Evolutionary conservation across 2,113 vertebrate genomes (phyloP), one percentile per base, ranked within the genome.

Genomic region (Monopterus albus): DNA sequence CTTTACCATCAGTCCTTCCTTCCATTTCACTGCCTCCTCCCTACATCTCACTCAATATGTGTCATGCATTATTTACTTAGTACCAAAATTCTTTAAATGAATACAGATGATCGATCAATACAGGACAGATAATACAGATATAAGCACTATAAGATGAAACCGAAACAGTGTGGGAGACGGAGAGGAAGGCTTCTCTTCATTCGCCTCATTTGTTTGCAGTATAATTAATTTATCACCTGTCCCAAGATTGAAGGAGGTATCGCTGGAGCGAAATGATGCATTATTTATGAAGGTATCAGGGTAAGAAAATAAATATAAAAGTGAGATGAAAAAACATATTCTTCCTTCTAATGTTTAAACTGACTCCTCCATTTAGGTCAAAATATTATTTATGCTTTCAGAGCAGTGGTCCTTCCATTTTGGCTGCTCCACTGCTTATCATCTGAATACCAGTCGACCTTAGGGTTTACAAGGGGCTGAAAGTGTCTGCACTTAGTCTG

Each of bases 201-300:
- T 61, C 4, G 33, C 7, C 46, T 80, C 20, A 57, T 84, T 56
- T 78, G 72, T 77, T 68, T 68, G 35, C 12, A 1, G 53, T 61
- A 65, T 87, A 78, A 89, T 90, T 88, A 80, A 91, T 88, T 82
- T 43, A 88, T 85, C 71, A 74, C 17, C 40, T 63, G 63, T 78
- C 51, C 69, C 51, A 23, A 61, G 52, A 86, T 63, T 65, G 21
- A 72, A 49, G 73, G 47, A 81, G 50, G 72, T 60, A 74, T 56
- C 61, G 58, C 61, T 42, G 21, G 45, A 69, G 40, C 69, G 39
- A 67, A 42, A 51, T 78, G 25, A 66, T 89, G 71, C 35, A 87
- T 88, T 76, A 91, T 89, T 78, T 60, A 90, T 83, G 63, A 68
- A 40, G 12, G 38, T 75, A 63, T 83, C 72, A 51, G 57, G 57